Evolutionary conservation across 2,113 vertebrate genomes (phyloP).

Genomic region (Pseudorasbora parva): DNA sequence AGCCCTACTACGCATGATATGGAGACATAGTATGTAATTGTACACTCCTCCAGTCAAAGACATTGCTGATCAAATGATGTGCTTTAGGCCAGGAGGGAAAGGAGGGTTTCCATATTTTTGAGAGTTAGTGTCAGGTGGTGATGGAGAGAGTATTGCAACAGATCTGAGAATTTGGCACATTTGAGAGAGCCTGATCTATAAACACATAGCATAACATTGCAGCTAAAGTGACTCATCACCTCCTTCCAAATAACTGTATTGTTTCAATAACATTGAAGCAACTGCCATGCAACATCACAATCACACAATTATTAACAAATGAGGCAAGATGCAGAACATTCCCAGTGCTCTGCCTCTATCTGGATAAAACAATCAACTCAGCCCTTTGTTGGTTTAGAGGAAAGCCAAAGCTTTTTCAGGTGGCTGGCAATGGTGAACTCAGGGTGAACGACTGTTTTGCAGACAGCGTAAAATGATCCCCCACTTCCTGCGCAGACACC

Average conservation of each 20-base stretch:
- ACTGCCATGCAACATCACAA: neutral
- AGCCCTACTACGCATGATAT: neutral
- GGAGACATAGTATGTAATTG: constrained; percentile 27
- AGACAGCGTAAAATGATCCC: constrained; percentile 76
- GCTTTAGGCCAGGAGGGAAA: neutral
- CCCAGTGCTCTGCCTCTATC: constrained; percentile 36
- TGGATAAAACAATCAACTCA: constrained; percentile 58
- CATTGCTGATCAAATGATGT: constrained; percentile 9
- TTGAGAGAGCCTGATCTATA: neutral
- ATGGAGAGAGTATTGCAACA: constrained; percentile 23
- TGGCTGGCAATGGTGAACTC: constrained; percentile 72
- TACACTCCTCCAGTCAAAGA: neutral
- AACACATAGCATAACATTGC: neutral
- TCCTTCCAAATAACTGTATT: neutral
- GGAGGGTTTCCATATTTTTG: constrained; percentile 8
- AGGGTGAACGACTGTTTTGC: constrained; percentile 75
- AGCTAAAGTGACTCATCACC: neutral
- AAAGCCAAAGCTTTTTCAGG: constrained; percentile 56
- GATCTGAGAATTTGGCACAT: constrained; percentile 13
- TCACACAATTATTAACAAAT: constrained; percentile 17
- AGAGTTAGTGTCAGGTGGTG: constrained; percentile 6
- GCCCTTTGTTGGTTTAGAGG: constrained; percentile 45
- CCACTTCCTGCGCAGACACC: constrained; percentile 71
- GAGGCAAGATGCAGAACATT: neutral
- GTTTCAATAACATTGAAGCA: constrained; percentile 3